phyloP scores from a whole-genome alignment of 1,140 invertebrate genomes.

The Eumeta japonica region DNA sequence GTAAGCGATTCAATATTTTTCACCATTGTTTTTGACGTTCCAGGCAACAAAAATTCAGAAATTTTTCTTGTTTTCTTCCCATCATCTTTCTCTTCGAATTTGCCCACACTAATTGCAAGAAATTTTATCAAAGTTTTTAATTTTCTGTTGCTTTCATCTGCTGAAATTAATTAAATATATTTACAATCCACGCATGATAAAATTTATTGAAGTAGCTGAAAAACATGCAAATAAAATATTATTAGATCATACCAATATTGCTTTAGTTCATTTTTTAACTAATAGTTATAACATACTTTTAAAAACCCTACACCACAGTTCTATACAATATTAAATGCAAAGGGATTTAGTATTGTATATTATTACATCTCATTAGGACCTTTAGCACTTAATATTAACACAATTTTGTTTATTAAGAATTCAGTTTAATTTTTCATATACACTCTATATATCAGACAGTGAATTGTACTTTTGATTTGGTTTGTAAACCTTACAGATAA shows the following conservation, averaged over 20 bases:
- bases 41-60: slow-evolving; percentile 60
- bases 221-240: too few species aligned
- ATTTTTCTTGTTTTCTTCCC: slow-evolving; percentile 62
- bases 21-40: slow-evolving; percentile 22
- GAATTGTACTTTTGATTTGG: too few species aligned
- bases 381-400: too few species aligned
- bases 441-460: too few species aligned
- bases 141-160: slow-evolving; percentile 40
- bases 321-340: background rate
- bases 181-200: background rate
- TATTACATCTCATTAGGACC: too few species aligned
- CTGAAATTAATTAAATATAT: background rate
- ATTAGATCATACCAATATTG: too few species aligned
- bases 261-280: too few species aligned
- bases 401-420: too few species aligned
- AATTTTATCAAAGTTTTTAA: slow-evolving; percentile 64
- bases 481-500: too few species aligned
- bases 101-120: slow-evolving; percentile 74
- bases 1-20: slow-evolving; percentile 11
- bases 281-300: background rate
- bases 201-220: too few species aligned
- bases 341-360: too few species aligned
- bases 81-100: slow-evolving; percentile 66
- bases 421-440: too few species aligned
- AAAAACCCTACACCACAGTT: background rate